Evolutionary conservation across 2,797 vertebrate genomes (phyloP).

Genomic region (Myotis findleyi): DNA sequence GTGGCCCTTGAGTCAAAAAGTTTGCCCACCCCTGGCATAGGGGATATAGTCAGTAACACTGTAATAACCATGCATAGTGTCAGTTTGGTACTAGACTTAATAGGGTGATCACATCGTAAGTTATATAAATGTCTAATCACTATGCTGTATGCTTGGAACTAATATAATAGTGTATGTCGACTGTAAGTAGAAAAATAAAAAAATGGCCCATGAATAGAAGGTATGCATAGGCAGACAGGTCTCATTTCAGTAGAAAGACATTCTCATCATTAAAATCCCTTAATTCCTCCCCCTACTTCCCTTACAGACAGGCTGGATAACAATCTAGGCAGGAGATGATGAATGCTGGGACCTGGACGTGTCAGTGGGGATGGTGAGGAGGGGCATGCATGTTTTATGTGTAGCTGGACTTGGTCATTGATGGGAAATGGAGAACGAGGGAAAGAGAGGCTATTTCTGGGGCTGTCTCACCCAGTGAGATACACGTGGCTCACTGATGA

Average conservation of each 20-base stretch:
- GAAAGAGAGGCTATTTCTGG: not conserved
- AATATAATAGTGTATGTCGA: not conserved
- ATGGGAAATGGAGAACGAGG: not conserved
- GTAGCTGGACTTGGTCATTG: not conserved
- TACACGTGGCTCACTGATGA: not conserved
- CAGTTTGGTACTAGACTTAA: not conserved
- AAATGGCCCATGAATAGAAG: not conserved
- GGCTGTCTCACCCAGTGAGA: not conserved
- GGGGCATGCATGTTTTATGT: not conserved
- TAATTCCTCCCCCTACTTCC: not conserved
- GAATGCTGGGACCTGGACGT: not conserved
- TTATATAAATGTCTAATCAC: not conserved
- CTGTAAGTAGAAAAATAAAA: not conserved
- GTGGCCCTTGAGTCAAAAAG: too few relatives aligned
- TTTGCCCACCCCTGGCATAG: too few relatives aligned
- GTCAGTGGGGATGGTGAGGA: not conserved
- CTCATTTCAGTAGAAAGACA: not conserved
- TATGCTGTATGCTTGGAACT: not conserved
- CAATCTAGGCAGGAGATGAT: not conserved
- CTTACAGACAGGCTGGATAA: not conserved
- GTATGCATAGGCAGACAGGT: not conserved
- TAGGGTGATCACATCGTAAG: not conserved
- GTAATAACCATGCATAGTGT: too few relatives aligned
- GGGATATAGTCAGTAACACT: not conserved
- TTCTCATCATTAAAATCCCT: not conserved